Base-by-base conservation (phyloP, 2,888 invertebrate species). In the Acanthosepion pharaonis region DNA sequence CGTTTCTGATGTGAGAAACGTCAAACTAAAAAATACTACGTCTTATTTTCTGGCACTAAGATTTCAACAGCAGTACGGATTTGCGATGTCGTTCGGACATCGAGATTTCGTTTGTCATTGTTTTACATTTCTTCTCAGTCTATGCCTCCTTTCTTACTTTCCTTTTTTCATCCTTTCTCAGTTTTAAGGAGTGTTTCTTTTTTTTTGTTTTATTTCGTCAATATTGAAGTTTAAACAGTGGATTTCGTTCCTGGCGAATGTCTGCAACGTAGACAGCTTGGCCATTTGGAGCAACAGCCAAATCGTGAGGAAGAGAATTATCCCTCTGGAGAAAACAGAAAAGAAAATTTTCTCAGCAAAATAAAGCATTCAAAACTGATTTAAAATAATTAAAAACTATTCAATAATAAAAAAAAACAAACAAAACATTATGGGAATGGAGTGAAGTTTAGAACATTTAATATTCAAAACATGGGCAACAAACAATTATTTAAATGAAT, bases 271-370 rank as follows among this genome's bases (percentile, higher is more conserved):
- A 99, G 20, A 99, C 98, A 94, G 98, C 97, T 93, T 97, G 97
- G 51, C 98, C 98, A 97, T 98, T 98, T 0, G 97, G 96, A 0
- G 98, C 98, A 0, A 98, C 98, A n/a, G 98, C 98, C 6, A 99
- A 97, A 97, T 98, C 99, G 97, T 99, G 99, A 0, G 99, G 99
- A 97, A 98, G 98, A 94, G 97, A 97, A 97, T 98, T 98, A n/a
- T 49, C 53, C 20, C 53, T 49, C 93, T 93, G 93, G 8, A 33
- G 33, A 78, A 78, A 78, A 23, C 23, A 59, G 23, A 59, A 23
- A 59, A 20, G 23, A 59, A 78, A 15, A n/a, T 11, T n/a, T 78
- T 11, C 3, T 78, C 11, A n/a, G n/a, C 33, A 78, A 78, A 78
- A 33, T 18, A 78, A 33, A 33, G n/a, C 4, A 11, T 15, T 8